Evolutionary conservation across 1,140 invertebrate genomes (phyloP).

Genomic region (Drosophila tropicalis): DNA sequence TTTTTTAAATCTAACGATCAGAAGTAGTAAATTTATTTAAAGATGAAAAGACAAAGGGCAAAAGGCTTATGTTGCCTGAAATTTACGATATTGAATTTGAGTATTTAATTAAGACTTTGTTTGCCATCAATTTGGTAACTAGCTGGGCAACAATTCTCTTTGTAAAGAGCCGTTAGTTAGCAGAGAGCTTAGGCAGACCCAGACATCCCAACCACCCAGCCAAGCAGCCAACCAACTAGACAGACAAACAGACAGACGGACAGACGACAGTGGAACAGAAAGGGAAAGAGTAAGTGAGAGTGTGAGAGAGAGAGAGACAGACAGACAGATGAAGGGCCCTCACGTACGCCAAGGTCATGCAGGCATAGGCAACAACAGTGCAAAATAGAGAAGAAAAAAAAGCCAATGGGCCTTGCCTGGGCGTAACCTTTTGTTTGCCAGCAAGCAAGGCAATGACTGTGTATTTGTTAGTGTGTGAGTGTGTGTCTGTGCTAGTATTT

Average conservation of each 20-base stretch:
- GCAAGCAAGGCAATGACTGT: constrained; percentile 19
- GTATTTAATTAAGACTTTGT: constrained; percentile 10
- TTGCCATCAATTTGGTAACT: constrained; percentile 8
- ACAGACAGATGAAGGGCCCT: constrained; percentile 56
- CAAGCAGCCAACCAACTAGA: not conserved
- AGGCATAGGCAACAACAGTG: constrained; percentile 48
- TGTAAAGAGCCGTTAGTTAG: constrained; percentile 7
- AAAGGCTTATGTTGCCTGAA: not conserved
- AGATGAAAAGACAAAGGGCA: no score
- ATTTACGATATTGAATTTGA: not conserved
- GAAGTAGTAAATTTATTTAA: no score
- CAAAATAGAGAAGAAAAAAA: constrained; percentile 27
- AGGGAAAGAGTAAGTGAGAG: not conserved
- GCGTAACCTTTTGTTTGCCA: constrained; percentile 70
- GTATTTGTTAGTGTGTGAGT: constrained; percentile 17
- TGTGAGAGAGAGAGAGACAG: constrained; percentile 54
- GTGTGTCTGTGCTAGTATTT: constrained; percentile 22
- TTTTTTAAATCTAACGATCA: no score
- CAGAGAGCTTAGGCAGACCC: not conserved
- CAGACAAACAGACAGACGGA: constrained; percentile 20
- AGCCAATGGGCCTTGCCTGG: constrained; percentile 55
- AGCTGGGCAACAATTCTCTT: constrained; percentile 6
- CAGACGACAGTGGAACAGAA: constrained; percentile 4
- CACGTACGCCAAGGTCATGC: constrained; percentile 53
- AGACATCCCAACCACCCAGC: not conserved